phyloP scores from a whole-genome alignment of 2,888 invertebrate genomes.

The Sthenelais limicola region DNA sequence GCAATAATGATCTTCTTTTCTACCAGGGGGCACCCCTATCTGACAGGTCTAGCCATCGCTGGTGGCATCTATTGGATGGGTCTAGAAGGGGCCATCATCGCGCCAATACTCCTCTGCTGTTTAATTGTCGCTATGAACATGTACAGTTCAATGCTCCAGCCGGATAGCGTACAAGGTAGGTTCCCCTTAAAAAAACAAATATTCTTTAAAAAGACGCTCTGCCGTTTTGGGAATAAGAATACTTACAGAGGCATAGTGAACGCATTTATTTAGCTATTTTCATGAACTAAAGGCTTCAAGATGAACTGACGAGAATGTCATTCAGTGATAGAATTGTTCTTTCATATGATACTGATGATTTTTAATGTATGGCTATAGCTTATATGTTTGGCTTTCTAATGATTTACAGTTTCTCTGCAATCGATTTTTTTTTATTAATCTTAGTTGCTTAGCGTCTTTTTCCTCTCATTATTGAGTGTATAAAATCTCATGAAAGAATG shows the following conservation, averaged over 20 bases:
- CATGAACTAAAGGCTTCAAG: not conserved
- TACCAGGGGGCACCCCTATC: conserved; percentile 89
- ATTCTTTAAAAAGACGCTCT: too few species aligned
- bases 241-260: too few species aligned
- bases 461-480: too few species aligned
- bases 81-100: conserved; percentile 96
- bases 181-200: not conserved
- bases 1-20: too few species aligned
- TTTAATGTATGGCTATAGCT: too few species aligned
- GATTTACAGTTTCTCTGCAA: too few species aligned
- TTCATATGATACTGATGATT: too few species aligned
- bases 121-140: conserved; percentile 84
- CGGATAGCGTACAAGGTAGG: conserved; percentile 37
- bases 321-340: not conserved
- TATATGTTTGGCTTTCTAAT: too few species aligned
- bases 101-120: conserved; percentile 94
- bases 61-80: conserved; percentile 98
- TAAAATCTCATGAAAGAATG: too few species aligned
- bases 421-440: too few species aligned
- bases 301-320: not conserved
- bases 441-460: too few species aligned
- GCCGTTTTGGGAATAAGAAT: too few species aligned
- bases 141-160: conserved; percentile 64
- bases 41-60: conserved; percentile 96
- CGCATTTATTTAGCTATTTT: not conserved